These are phyloP conservation scores for Rhorus exstirpatorius DNA, from an alignment of 2,888 invertebrate genomes.

Conservation along the genomic window DNA sequence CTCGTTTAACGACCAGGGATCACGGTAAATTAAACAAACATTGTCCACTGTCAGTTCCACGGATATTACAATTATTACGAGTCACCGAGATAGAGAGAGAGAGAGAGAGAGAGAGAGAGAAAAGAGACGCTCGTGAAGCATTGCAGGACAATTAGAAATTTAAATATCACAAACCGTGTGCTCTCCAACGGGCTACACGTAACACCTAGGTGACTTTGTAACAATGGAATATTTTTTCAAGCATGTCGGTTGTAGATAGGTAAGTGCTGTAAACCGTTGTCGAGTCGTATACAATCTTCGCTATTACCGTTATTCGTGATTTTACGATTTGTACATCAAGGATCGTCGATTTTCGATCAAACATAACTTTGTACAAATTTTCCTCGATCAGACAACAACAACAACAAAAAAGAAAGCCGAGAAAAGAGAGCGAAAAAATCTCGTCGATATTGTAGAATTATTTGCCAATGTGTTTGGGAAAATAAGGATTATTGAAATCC, in stretches of 20 bases:
- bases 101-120: no score
- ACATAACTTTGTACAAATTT: neutral
- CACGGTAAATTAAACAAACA: no score
- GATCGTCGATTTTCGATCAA: constrained; percentile 62
- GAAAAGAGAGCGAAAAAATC: no score
- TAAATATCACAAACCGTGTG: no score
- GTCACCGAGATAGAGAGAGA: no score
- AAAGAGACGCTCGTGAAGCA: neutral
- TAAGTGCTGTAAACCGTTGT: constrained; percentile 58
- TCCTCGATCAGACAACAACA: neutral
- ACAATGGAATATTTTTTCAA: constrained; percentile 72
- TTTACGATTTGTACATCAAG: constrained; percentile 36
- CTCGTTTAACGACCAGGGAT: constrained; percentile 12
- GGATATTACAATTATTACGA: no score
- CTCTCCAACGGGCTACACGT: no score
- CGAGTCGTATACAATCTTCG: constrained; percentile 77
- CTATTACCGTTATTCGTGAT: constrained; percentile 71
- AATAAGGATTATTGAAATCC: no score
- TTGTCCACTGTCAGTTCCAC: no score
- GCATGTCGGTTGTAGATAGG: constrained; percentile 67
- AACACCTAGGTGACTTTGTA: constrained; percentile 27
- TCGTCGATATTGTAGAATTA: no score
- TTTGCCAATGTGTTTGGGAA: no score
- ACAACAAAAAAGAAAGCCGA: neutral
- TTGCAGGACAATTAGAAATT: constrained; percentile 69